phyloP scores from a whole-genome alignment of 2,113 vertebrate species.

The Sula dactylatra region DNA sequence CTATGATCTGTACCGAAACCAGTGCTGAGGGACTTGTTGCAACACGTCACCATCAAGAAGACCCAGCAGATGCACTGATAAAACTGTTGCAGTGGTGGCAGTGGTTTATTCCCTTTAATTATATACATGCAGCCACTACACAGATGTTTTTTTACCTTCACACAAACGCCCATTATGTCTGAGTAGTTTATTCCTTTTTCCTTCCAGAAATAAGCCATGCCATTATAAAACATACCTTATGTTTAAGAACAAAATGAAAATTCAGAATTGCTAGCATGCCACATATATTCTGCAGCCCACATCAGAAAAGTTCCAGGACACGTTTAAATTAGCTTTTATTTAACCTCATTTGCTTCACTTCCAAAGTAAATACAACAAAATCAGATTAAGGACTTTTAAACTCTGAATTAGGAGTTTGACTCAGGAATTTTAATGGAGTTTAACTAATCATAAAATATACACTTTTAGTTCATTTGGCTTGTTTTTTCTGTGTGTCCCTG shows the following conservation, averaged over 20 bases:
- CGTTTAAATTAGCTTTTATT: not conserved
- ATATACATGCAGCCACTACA: not conserved
- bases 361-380: not conserved
- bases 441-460: not conserved
- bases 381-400: not conserved
- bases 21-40: not conserved
- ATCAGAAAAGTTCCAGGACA: not conserved
- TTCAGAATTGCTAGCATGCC: not conserved
- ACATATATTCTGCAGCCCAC: not conserved
- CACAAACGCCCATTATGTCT: not conserved
- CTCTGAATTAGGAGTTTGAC: not conserved
- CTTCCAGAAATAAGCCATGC: not conserved
- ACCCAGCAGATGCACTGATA: not conserved
- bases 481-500: not conserved
- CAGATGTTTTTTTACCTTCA: not conserved
- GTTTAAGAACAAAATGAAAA: not conserved
- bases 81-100: not conserved
- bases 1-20: not conserved
- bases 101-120: not conserved
- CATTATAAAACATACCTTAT: not conserved
- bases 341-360: not conserved
- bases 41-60: not conserved
- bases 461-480: not conserved
- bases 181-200: not conserved
- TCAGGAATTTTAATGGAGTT: not conserved